phyloP scores from a whole-genome alignment of 1,140 invertebrate species.

The Cryptotermes secundus region DNA sequence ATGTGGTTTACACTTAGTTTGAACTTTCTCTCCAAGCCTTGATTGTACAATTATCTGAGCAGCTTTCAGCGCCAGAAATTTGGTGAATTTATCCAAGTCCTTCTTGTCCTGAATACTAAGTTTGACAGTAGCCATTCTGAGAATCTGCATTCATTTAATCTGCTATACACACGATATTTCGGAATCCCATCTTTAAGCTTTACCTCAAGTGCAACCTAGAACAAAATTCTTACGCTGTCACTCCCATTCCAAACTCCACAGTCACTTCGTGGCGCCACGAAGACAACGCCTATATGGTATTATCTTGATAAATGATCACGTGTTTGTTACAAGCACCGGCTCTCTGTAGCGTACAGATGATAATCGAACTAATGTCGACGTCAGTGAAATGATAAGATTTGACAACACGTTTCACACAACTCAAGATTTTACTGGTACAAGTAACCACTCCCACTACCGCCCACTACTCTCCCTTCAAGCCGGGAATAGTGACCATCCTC shows the following conservation, averaged over 20 bases:
- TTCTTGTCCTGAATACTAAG: constrained; percentile 67
- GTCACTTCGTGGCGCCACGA: neutral
- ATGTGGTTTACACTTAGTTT: constrained; percentile 71
- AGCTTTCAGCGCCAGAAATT: constrained; percentile 82
- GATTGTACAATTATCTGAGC: constrained; percentile 89
- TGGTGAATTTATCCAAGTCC: constrained; percentile 83
- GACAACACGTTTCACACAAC: neutral
- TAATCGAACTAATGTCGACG: neutral
- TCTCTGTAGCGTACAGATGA: neutral
- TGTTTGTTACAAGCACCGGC: neutral
- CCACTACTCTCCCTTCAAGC: neutral
- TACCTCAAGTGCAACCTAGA: neutral
- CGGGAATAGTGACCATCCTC: neutral
- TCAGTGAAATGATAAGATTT: neutral
- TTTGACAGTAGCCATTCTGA: constrained; percentile 51
- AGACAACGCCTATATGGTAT: neutral
- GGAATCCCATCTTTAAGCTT: neutral
- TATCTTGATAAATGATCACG: neutral
- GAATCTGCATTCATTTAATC: neutral
- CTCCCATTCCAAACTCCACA: neutral
- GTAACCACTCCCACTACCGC: constrained; percentile 24
- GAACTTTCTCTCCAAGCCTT: constrained; percentile 79
- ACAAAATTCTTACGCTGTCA: neutral
- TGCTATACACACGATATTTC: neutral
- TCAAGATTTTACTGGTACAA: neutral